A percentile compares a stretch with the other conserved stretches of the same genome.
Conservation (phyloP, 1,140 invertebrate genomes). For the Camponotus vicinus region DNA sequence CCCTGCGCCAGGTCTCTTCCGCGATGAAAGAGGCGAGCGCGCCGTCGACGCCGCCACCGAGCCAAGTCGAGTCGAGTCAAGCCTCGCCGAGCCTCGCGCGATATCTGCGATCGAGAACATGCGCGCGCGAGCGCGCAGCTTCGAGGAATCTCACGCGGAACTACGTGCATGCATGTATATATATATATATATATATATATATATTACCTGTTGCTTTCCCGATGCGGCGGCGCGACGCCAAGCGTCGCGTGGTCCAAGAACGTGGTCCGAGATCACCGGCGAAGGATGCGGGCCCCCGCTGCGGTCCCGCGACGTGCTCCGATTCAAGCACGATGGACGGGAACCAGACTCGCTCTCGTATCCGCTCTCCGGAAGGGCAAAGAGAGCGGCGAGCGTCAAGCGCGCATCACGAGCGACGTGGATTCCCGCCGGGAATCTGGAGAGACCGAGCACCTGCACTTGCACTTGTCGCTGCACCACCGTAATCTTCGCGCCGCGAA, state of each 20-base stretch:
- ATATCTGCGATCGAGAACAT: constrained; percentile 74
- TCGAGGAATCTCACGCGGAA: constrained; percentile 28
- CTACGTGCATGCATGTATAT: background rate
- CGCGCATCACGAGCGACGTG: constrained; percentile 31
- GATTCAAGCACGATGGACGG: background rate
- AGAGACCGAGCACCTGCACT: constrained; percentile 75
- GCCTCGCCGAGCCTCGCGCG: constrained; percentile 1
- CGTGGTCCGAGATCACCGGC: constrained; percentile 14
- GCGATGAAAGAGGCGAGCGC: constrained; percentile 66
- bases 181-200: constrained; percentile 20
- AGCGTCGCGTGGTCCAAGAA: constrained; percentile 12
- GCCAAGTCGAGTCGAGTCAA: background rate
- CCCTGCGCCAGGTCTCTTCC: constrained; percentile 60
- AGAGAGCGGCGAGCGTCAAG: background rate
- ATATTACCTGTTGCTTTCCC: constrained; percentile 76
- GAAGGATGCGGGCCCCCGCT: background rate
- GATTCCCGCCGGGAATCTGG: constrained; percentile 6
- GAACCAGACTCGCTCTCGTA: background rate
- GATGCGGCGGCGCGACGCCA: constrained; percentile 40
- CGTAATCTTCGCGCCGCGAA: constrained; percentile 53
- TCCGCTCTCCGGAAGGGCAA: background rate
- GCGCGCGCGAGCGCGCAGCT: constrained; percentile 65
- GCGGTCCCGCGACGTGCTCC: background rate
- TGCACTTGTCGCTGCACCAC: constrained; percentile 70
- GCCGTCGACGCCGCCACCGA: constrained; percentile 8